Base-by-base conservation (phyloP, 2,113 vertebrate genomes). In the Brachypodius melanocephalos region DNA sequence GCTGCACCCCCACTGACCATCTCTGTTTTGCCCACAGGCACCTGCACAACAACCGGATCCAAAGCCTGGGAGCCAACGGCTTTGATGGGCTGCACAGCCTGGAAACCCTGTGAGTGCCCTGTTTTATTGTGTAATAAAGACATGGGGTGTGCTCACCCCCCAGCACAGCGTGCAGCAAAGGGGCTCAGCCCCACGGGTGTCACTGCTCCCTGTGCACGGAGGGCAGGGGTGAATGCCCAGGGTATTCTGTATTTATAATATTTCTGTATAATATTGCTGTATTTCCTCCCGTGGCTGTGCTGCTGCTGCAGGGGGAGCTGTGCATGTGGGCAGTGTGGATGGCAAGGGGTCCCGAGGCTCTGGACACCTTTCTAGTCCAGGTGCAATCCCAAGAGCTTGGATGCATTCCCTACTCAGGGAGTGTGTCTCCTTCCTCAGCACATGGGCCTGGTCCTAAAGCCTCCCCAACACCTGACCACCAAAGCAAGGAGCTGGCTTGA, bases 41-140 rank as follows among this genome's bases (percentile, higher is more conserved):
- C 96, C 98, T 99, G 89, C 99, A 99, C 95, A 99, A 99, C 98
- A 99, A 99, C 97, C 98, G 97, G 85, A 99, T 99, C 98, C 98
- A 98, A 93, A 98, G 95, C 73, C 98, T 99, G 97, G 99, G 98
- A 72, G 97, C 98, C 79, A 98, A 98, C 12, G 98, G 99, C 96
- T 99, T 99, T 49, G 99, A 99, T 91, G 99, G 99, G 88, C 98
- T 99, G 93, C 98, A 98, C 93, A 99, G 98, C 95, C 94, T 99
- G 97, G 99, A 99, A 97, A 99, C 99, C 28, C 97, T 99, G 99
- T 99, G 97, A 99, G 99, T 99, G 17, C n/a, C 32, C 31, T 73
- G 6, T 14, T 85, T 63, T 38, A 25, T 74, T 31, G 36, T 63
- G 40, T 34, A 54, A n/a, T 40, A 52, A 34, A 88, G 8, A 7